Base-by-base conservation (phyloP, 2,797 vertebrate species). In the Acanthis flammea region DNA sequence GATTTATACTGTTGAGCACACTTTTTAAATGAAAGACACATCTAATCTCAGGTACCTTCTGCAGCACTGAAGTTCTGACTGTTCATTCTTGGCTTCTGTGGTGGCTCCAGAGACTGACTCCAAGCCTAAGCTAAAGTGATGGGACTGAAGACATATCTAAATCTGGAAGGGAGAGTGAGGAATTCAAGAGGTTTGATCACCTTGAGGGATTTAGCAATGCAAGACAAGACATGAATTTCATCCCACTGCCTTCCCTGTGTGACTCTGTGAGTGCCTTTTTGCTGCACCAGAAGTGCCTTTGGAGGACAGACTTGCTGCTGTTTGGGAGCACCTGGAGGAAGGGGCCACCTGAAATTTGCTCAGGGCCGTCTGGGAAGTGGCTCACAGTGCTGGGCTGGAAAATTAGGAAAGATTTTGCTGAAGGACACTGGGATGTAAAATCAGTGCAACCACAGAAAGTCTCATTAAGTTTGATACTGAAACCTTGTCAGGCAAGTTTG, bases 361-460 rank as follows among this genome's bases (percentile, higher is more conserved):
- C 66, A 25, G n/a, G 66, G 45, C 23, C 55, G 27, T 33, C 33
- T 60, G 41, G 47, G 44, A 79, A 27, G 55, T 45, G 27, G 11
- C 37, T 85, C 24, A 21, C 6, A 9, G 28, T 44, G 31, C 66
- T 70, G 66, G 55, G 42, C 53, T 80, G 45, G 57, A 82, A 57
- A 61, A 28, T 21, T 25, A 55, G 57, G 57, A 50, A 45, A 58
- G 53, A 35, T 63, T 58, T 74, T 58, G 24, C 47, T 57, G 35
- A 73, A 88, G 67, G 42, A 44, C 17, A 10, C 27, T 23, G 57
- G 28, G 73, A 51, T 23, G 27, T 48, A 27, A 60, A 83, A 67
- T 50, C 42, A 24, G 22, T 23, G 37, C 51, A 67, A 31, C 12
- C 57, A 44, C 1, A 0, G 37, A 44, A 7, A 0, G 0, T 54